Conservation (phyloP, 2,113 vertebrate species). For the Hypomesus transpacificus region DNA sequence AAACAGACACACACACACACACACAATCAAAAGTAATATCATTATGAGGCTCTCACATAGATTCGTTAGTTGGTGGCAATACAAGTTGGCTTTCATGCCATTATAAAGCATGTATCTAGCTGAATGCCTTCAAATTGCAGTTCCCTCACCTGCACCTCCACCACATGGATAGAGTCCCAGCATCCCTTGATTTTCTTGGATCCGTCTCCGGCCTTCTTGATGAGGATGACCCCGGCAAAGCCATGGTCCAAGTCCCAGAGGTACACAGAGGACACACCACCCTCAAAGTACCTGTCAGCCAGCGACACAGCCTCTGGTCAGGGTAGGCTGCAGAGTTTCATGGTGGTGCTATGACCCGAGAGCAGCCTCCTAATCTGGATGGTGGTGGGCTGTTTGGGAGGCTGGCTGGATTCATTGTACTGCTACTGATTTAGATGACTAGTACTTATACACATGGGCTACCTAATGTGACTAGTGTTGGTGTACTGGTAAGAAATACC, state of each 20-base stretch:
- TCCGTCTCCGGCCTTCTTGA: conserved; percentile 98
- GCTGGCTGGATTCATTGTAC: neutral
- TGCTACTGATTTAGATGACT: neutral
- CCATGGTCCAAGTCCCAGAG: conserved; percentile 99
- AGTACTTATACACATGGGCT: no score
- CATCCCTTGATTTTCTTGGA: conserved; percentile 99
- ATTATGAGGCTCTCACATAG: no score
- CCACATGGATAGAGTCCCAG: conserved; percentile 99
- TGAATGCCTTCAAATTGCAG: neutral
- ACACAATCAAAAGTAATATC: conserved; percentile 17
- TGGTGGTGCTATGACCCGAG: neutral
- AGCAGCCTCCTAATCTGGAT: neutral
- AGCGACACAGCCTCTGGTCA: conserved; percentile 2
- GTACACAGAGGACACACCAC: conserved; percentile 97
- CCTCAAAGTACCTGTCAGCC: conserved; percentile 91
- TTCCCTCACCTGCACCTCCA: conserved; percentile 92
- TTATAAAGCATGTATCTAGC: neutral
- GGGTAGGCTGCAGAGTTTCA: conserved; percentile 1
- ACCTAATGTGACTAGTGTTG: no score
- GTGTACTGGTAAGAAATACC: no score
- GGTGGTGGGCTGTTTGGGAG: neutral
- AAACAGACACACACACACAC: conserved; percentile 3
- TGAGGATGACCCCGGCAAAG: conserved; percentile 98
- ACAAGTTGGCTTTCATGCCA: no score
- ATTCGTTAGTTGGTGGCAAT: no score